These are phyloP conservation scores for Galeruca laticollis DNA, from an alignment of 2,888 invertebrate genomes.

Conservation along the genomic window DNA sequence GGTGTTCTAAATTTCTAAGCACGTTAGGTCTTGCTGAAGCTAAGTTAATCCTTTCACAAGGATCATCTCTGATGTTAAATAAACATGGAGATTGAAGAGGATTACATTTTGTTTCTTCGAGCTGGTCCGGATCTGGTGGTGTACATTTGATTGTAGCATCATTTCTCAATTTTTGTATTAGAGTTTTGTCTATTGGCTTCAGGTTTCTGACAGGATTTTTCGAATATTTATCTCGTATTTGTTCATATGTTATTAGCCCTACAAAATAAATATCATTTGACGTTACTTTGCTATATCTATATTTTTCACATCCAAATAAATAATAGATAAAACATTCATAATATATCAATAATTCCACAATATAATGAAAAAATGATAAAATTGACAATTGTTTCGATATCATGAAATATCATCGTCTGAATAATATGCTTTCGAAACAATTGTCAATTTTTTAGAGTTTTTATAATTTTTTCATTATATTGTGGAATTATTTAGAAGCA, in stretches of 20 bases:
- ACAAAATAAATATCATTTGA: background rate
- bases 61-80: slow-evolving; percentile 68
- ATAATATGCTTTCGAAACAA: too few species aligned
- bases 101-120: slow-evolving; percentile 57
- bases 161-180: slow-evolving; percentile 54
- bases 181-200: slow-evolving; percentile 52
- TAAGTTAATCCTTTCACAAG: slow-evolving; percentile 69
- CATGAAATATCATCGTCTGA: too few species aligned
- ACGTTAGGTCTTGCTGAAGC: slow-evolving; percentile 64
- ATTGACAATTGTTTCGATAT: too few species aligned
- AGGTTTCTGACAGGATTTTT: slow-evolving; percentile 46
- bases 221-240: slow-evolving; percentile 64
- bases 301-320: too few species aligned
- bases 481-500: too few species aligned
- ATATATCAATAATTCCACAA: too few species aligned
- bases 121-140: slow-evolving; percentile 48
- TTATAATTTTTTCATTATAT: too few species aligned
- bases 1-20: slow-evolving; percentile 65
- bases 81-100: slow-evolving; percentile 66
- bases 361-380: too few species aligned
- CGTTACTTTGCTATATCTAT: background rate
- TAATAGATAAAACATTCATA: too few species aligned
- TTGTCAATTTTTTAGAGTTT: too few species aligned
- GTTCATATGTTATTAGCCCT: slow-evolving; percentile 65
- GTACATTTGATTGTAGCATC: slow-evolving; percentile 59